Base-by-base conservation (phyloP, 2,888 invertebrate species). In the Heliconius erato region DNA sequence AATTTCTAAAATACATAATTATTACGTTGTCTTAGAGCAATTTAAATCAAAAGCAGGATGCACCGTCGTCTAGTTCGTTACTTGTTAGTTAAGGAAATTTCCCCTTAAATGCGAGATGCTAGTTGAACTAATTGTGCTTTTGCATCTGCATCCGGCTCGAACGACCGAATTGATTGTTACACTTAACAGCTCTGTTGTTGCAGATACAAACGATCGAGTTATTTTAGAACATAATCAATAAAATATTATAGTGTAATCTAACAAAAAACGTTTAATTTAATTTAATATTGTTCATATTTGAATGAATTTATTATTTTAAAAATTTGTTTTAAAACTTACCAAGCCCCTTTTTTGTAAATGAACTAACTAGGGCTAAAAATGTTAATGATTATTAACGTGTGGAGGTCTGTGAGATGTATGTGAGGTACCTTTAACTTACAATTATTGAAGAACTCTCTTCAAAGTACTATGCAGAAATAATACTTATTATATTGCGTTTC, bases 61-160 rank as follows among this genome's bases (percentile, higher is more conserved):
- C 76, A 7, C 35, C n/a, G n/a, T 26, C 19, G 76, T 40, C 63
- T 35, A 26, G 76, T 63, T 76, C 35, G 76, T 76, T 76, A 63
- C 63, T 76, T 63, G 35, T 76, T 76, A 40, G 76, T 76, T 76
- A 76, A 63, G 76, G 59, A 76, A 63, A 76, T 63, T 76, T 35
- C 76, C 35, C 63, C n/a, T 7, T 76, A 76, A 76, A 76, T 63
- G 76, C 16, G n/a, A 40, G 40, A 35, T 26, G 76, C 26, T 40
- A 76, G 76, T 63, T 40, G 76, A 63, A 76, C 76, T 76, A 76
- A 76, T 76, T 76, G 59, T 76, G 63, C 76, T 76, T n/a, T 63
- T 63, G 76, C 76, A 63, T 26, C 63, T 76, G 76, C 63, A 76
- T 76, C 76, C 76, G 76, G 76, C 76, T 76, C 63, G 59, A 76